Evolutionary conservation across 2,797 vertebrate genomes (phyloP), one percentile per base, ranked within the genome.

Genomic region (Hozukius guyotensis): DNA sequence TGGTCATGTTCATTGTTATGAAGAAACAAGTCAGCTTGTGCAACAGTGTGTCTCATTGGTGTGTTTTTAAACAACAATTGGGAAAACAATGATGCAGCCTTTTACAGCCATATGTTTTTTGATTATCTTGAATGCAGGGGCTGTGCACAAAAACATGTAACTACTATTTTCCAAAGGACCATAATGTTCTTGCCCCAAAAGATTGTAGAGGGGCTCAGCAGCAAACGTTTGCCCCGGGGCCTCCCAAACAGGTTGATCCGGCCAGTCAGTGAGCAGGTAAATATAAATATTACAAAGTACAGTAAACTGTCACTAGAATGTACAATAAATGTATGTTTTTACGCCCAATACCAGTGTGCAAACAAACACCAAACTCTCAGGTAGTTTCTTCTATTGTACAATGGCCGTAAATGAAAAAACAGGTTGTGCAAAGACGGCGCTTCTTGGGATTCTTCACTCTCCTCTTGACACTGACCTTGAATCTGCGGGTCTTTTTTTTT

Each of bases 401-500:
- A 7, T 75, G 65, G 27, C 22, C 7, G 7, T n/a, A 27, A 49
- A 59, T 34, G 34, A 34, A 59, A 49, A 72, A 52, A 25, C 36
- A n/a, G 8, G 12, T 36, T 36, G 8, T 24, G 22, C 3, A 55
- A 62, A 68, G 31, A 52, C 1, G 6, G 13, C 4, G 9, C 25
- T 46, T 57, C 14, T 9, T 20, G 22, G 57, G 11, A 46, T 49
- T 57, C 22, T 22, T 55, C 10, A 2, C 13, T 38, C 22, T 32
- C 46, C 52, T 75, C 67, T 25, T 42, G 31, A 67, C 25, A 3
- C 61, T 66, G 73, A 72, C 62, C 61, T 72, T 72, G 61, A 72
- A 22, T 29, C 53, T 60, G 57, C 32, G 20, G n/a, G 56, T 5
- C 5, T 31, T 66, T 22, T 25, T 55, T 24, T n/a, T 69, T 25